Evolutionary conservation across 2,888 invertebrate genomes (phyloP).

Genomic region (Philhelius pedissequus): DNA sequence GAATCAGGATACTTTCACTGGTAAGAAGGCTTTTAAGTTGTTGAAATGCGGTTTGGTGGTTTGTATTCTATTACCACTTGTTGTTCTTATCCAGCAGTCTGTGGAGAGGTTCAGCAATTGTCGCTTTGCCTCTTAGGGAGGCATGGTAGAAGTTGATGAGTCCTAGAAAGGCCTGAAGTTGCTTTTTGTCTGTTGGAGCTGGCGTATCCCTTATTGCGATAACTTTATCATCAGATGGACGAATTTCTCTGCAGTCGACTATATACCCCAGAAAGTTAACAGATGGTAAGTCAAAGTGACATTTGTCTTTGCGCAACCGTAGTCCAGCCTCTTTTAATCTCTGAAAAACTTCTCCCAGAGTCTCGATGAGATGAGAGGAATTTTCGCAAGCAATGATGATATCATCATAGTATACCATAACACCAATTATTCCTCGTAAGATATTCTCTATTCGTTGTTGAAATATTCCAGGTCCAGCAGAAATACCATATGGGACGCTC

Average conservation of each 20-base stretch:
- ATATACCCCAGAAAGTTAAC: background rate
- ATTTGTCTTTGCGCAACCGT: background rate
- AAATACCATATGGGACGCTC: background rate
- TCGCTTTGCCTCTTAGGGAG: background rate
- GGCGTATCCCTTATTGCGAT: background rate
- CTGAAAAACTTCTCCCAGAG: background rate
- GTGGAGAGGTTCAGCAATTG: background rate
- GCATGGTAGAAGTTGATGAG: background rate
- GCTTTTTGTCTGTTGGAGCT: background rate
- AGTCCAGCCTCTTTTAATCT: background rate
- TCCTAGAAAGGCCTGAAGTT: too few species aligned
- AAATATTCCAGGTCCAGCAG: background rate
- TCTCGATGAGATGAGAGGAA: background rate
- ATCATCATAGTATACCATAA: background rate
- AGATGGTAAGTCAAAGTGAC: background rate
- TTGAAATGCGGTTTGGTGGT: background rate
- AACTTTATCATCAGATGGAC: background rate
- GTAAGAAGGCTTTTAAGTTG: background rate
- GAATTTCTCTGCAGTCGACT: background rate
- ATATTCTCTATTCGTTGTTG: background rate
- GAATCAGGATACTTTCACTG: background rate
- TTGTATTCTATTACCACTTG: background rate
- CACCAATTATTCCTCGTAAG: background rate
- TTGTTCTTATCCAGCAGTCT: background rate
- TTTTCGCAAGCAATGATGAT: background rate